Evolutionary conservation across 53 echinoderm and acorn worm genomes (phyloP), one percentile per base, ranked within the genome.

Genomic region (Luidia sarsii): DNA sequence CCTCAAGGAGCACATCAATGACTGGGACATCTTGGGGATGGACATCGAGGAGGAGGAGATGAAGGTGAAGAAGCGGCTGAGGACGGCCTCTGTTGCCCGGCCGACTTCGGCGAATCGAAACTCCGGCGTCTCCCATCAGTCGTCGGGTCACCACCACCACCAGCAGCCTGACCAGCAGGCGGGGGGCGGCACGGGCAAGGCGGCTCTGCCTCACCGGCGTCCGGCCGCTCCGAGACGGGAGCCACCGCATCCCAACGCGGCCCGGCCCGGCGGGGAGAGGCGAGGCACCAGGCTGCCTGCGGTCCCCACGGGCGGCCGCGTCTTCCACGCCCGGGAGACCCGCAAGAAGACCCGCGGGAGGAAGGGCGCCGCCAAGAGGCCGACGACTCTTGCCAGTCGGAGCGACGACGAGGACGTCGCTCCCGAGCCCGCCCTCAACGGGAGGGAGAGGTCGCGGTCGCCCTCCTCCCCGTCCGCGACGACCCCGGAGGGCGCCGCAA

Each of bases 1-100:
- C 62, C 54, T 91, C 23, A 87, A 65, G 75, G 70, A 60, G 20
- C 87, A 91, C 83, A 83, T 87, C 5, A 83, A 75, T 24, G 87
- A 91, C 48, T 60, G 49, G 53, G 27, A 25, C 14, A 83, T 91
- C 43, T 56, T 91, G 30, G 79, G 39, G 4, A 51, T 87, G 20
- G 64, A 87, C 38, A 60, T 67, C 28, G 64, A 87, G 31, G 87
- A 83, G 38, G 77, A 77, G 31, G 77, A 77, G 37, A 0, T 41
- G 31, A 77, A 61, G 61, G 18, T 46, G 11, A 61, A 60, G 33
- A 36, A 61, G 48, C 59, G 77, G 61, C 25, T 59, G 11, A 45
- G 31, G 20, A n/a, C 59, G n/a, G 77, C 77, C 13, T 43, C 77
- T 6, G 43, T 41, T 29, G 77, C 77, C 2, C 59, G 77, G 46